Conservation (phyloP, 2,113 vertebrate genomes). For the Lasiurus borealis region DNA sequence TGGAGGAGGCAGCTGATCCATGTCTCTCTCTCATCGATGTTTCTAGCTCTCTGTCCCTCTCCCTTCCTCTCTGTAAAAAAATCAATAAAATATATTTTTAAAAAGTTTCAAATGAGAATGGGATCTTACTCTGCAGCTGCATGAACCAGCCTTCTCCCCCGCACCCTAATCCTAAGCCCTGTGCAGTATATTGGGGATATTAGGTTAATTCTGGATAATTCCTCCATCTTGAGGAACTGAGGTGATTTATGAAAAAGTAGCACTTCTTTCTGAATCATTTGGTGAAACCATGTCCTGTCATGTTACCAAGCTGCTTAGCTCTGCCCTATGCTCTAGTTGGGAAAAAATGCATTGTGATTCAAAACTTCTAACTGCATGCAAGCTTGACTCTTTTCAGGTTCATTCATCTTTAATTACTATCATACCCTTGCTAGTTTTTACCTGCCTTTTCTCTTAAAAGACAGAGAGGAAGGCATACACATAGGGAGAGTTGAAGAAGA, state of each 20-base stretch:
- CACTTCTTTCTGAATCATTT: slow-evolving; percentile 35
- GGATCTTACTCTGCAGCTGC: neutral
- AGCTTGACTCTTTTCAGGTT: slow-evolving; percentile 59
- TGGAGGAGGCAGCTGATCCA: too few relatives aligned
- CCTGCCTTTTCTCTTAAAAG: slow-evolving; percentile 39
- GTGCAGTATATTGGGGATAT: neutral
- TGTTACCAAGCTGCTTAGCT: slow-evolving; percentile 32
- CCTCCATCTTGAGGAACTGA: neutral
- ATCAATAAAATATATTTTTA: too few relatives aligned
- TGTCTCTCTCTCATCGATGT: too few relatives aligned
- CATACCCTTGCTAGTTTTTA: slow-evolving; percentile 59
- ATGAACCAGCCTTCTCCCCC: neutral
- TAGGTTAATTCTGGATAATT: slow-evolving; percentile 43
- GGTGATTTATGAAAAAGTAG: neutral
- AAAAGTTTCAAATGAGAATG: neutral
- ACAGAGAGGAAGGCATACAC: neutral
- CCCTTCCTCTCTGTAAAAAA: too few relatives aligned
- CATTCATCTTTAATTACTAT: slow-evolving; percentile 68
- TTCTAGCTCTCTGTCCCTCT: too few relatives aligned
- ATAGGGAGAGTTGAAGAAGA: slow-evolving; percentile 3
- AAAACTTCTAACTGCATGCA: slow-evolving; percentile 43
- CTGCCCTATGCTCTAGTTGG: neutral
- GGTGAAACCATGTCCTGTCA: slow-evolving; percentile 28
- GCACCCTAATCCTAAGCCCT: neutral
- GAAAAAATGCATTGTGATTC: slow-evolving; percentile 60